phyloP scores from a whole-genome alignment of 2,888 invertebrate genomes.

The Ectemnius continuus region DNA sequence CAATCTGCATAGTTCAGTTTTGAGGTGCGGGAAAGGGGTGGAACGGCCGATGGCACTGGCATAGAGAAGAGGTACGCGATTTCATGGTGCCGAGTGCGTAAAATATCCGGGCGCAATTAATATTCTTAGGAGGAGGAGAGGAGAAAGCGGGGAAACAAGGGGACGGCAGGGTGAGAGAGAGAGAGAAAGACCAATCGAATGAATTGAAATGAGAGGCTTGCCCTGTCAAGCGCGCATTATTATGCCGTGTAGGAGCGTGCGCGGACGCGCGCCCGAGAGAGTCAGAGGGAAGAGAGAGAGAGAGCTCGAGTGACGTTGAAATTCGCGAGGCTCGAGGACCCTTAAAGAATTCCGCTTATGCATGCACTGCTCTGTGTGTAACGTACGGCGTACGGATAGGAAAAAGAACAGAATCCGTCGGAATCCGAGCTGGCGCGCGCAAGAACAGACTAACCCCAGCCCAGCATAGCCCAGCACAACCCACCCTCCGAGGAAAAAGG shows the following conservation, averaged over 20 bases:
- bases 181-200: neutral
- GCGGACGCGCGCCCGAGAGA: neutral
- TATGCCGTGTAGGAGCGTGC: neutral
- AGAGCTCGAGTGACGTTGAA: neutral
- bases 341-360: conserved; percentile 11
- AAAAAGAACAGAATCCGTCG: neutral
- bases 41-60: no score
- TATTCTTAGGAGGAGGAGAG: conserved; percentile 11
- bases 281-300: no score
- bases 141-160: neutral
- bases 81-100: neutral
- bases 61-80: neutral
- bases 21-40: no score
- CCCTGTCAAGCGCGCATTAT: neutral
- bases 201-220: neutral
- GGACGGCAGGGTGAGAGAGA: neutral
- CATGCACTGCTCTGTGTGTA: neutral
- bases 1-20: no score
- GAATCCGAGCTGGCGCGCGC: neutral
- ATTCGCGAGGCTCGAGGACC: neutral
- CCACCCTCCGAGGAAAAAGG: no score
- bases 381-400: no score
- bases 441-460: no score
- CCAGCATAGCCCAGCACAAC: no score
- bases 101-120: conserved; percentile 5